Evolutionary conservation across 1,140 invertebrate species (phyloP), one percentile per base, ranked within the genome.

Genomic region (Neuroterus valhalla): DNA sequence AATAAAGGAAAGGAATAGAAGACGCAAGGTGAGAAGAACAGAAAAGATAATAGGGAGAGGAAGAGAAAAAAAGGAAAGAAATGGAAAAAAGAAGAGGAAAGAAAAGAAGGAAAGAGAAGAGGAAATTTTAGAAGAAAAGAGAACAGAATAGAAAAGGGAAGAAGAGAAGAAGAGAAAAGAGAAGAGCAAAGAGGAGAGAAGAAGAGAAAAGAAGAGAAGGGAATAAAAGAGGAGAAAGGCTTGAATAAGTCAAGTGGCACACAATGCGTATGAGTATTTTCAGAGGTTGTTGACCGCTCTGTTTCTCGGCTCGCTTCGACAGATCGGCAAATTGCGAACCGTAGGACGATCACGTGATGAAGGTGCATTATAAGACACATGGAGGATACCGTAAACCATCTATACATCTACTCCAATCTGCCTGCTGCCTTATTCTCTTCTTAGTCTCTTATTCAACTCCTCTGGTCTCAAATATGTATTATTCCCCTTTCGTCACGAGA

Each of bases 201-300:
- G 50, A 43, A 31, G 44, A 26, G 66, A 31, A 17, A 66, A 42
- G 21, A 19, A 11, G 19, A 55, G 52, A 15, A 26, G 26, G 21
- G 23, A 15, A 26, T 21, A n/a, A 23, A 14, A 38, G 55, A 62
- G 23, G n/a, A 62, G 23, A 62, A n/a, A n/a, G n/a, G 55, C 31
- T 62, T 12, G 55, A 62, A 62, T 62, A 86, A 88, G 83, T 84
- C 86, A 88, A 88, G 88, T 89, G 86, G 87, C 87, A 89, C 87
- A 88, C 86, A 87, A 88, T 87, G 86, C 86, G 86, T 87, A 88
- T 88, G 87, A 89, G 86, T 88, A 88, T 81, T 78, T 81, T 78
- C 74, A 76, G 81, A 72, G 87, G 80, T 88, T 86, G 81, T 82
- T 78, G 87, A 88, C 88, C 88, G 87, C 86, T 88, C 88, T 87